Evolutionary conservation across 1,140 invertebrate genomes (phyloP), one percentile per base, ranked within the genome.

Genomic region (Thrips palmi): DNA sequence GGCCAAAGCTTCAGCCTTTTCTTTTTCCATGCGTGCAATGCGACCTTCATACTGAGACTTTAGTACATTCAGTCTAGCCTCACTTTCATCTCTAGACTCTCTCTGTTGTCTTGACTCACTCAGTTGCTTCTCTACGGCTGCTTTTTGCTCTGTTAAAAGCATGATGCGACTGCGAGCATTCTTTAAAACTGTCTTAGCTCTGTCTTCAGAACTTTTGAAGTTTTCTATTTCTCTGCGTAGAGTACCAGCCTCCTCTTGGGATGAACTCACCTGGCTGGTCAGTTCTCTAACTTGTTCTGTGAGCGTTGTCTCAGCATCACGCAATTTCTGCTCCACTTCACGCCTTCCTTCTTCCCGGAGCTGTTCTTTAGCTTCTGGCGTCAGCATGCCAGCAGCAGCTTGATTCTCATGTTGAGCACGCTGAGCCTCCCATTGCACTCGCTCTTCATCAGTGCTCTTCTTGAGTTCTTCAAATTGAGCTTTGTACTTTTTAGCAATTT

Each of bases 401-500:
- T 59, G 53, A 2, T 44, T 42, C 14, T 39, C 41, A 17, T 45
- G 51, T 5, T 45, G 17, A 33, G 17, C 45, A 35, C 47, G 37
- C 14, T 56, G 29, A 51, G 53, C 37, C 51, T 58, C 17, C 45
- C 54, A 56, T 27, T 54, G 49, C 38, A 52, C 47, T 50, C 66
- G 70, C 45, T 65, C 70, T 45, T 73, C 67, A 49, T 80, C 74
- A 3, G 70, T 56, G 3, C 60, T 60, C 51, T 74, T 77, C 0
- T 62, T 57, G 0, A 73, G 49, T 43, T 84, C 81, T 52, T 86
- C 80, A 51, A 70, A 86, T 48, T 82, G 81, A 4, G 71, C 75
- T 55, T 91, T 92, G 52, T 93, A 93, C 49, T 87, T 88, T 44
- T 87, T 80, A 2, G 85, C 89, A 51, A 93, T 87, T 53, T 83